Evolutionary conservation across 2,113 vertebrate genomes (phyloP).

Genomic region (Gymnogyps californianus): DNA sequence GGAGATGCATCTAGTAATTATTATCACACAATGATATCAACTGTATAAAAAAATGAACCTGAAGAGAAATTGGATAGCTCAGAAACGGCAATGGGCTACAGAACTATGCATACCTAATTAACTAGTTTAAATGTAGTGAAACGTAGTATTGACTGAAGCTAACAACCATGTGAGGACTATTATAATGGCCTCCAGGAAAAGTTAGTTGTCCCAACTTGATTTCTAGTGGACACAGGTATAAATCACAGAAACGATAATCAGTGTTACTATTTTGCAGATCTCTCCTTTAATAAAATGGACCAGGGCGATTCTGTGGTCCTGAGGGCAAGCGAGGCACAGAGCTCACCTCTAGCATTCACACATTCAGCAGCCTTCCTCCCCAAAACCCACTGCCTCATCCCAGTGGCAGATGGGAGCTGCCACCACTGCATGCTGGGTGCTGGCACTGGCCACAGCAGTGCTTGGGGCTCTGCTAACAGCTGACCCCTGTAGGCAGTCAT

Average conservation of each 20-base stretch:
- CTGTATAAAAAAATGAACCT: not conserved
- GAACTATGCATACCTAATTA: not conserved
- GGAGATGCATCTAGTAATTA: not conserved
- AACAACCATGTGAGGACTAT: not conserved
- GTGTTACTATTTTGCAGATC: not conserved
- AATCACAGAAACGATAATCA: not conserved
- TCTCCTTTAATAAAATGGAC: not conserved
- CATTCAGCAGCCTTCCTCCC: not conserved
- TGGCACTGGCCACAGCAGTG: not conserved
- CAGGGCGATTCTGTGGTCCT: not conserved
- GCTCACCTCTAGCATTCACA: not conserved
- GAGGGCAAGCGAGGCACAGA: not conserved
- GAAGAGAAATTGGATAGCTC: not conserved
- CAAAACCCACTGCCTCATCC: not conserved
- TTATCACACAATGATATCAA: not conserved
- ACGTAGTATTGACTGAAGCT: not conserved
- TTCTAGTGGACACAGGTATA: not conserved
- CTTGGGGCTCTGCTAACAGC: not conserved
- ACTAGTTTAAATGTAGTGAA: not conserved
- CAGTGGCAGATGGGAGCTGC: not conserved
- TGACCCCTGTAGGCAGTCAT: not conserved
- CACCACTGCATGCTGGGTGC: accelerated
- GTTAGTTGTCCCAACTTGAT: not conserved
- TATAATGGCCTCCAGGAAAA: not conserved
- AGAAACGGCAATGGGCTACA: not conserved